Evolutionary conservation across 2,888 invertebrate genomes (phyloP), one percentile per base, ranked within the genome.

Genomic region (Teleiodes luculella): DNA sequence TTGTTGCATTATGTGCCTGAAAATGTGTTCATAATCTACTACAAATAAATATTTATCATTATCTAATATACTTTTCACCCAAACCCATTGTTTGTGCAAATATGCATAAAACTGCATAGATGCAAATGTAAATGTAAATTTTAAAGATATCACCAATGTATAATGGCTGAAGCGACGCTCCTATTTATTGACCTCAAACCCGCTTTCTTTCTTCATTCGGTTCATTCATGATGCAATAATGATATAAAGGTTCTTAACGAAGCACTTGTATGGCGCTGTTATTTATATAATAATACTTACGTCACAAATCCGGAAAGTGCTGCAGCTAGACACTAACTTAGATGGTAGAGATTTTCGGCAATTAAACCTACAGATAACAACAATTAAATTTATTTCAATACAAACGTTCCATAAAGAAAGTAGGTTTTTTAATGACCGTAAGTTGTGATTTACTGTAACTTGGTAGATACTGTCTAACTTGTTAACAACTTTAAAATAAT

Each of bases 181-280:
- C 71, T 72, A 70, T 56, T 58, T 56, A 54, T 52, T 72, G 74
- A 73, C 74, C 76, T 70, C 68, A 63, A 66, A 59, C 67, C 60
- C 69, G 60, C 66, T 72, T 72, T 72, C 68, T 66, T 68, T 63
- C 30, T 41, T 10, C 36, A 52, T 28, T 16, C 37, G 46, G 18
- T 7, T 33, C 33, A 20, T 7, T 33, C 33, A 20, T 57, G 57
- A 52, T 51, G 45, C 31, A 54, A 57, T 48, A 36, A 51, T 36
- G 46, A 54, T 47, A 33, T 33, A 56, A 51, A 57, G 28, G 57
- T 53, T 61, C 59, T 61, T 61, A 60, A 59, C 54, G 62, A 57
- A 58, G 58, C 67, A 61, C 61, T 64, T 66, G 59, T 61, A 60
- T 58, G 61, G 58, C 54, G 48, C 56, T 52, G 39, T 57, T n/a